Percentiles rank a stretch among this genome's conserved stretches.
phyloP scores from a whole-genome alignment of 2,888 invertebrate species.

The Xanthostigma xanthostigma region DNA sequence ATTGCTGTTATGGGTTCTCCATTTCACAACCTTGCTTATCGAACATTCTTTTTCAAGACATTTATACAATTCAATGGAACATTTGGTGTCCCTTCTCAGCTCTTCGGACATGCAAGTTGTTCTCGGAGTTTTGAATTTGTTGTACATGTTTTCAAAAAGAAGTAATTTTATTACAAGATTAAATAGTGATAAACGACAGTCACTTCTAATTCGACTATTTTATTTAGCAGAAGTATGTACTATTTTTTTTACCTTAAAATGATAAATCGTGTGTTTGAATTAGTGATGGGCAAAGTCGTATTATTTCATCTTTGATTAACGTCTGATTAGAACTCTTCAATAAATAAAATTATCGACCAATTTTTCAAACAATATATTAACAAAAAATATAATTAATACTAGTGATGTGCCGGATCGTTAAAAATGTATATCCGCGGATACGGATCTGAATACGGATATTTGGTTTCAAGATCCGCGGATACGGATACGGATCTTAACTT shows the following conservation, averaged over 20 bases:
- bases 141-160: constrained; percentile 79
- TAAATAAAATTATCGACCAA: too few relatives aligned
- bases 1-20: constrained; percentile 56
- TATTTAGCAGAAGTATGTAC: constrained; percentile 60
- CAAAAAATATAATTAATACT: too few relatives aligned
- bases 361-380: too few relatives aligned
- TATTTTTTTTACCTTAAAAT: constrained; percentile 17
- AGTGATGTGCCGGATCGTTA: too few relatives aligned
- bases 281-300: too few relatives aligned
- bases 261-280: constrained; percentile 9
- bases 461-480: too few relatives aligned
- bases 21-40: constrained; percentile 69
- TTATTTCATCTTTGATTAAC: too few relatives aligned
- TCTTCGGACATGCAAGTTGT: constrained; percentile 73
- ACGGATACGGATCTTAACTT: too few relatives aligned
- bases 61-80: constrained; percentile 78
- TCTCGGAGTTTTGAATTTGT: constrained; percentile 65
- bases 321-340: too few relatives aligned
- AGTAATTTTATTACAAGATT: constrained; percentile 73
- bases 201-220: constrained; percentile 53
- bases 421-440: too few relatives aligned
- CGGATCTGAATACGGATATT: too few relatives aligned
- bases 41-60: constrained; percentile 79
- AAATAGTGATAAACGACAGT: constrained; percentile 52
- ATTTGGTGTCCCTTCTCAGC: constrained; percentile 57